Percentiles rank a stretch among this genome's conserved stretches.
phyloP scores from a whole-genome alignment of 1,140 invertebrate genomes.

The Cepaea nemoralis region DNA sequence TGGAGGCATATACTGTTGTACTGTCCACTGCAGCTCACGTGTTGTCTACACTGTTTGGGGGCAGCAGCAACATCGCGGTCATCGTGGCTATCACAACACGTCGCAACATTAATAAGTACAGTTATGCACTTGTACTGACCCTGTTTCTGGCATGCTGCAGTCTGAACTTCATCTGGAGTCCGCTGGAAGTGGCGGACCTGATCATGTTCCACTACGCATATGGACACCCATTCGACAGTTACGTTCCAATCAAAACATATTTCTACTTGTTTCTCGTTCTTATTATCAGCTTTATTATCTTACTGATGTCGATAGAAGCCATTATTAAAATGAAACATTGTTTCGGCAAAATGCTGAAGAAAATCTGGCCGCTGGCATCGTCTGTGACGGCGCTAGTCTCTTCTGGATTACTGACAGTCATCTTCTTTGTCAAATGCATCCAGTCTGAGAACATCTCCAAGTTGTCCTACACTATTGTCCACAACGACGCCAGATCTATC shows the following conservation, averaged over 20 bases:
- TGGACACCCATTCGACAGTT: constrained; percentile 36
- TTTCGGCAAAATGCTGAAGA: constrained; percentile 12
- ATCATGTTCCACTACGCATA: constrained; percentile 53
- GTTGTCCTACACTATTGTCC: not conserved
- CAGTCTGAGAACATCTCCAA: not conserved
- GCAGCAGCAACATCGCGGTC: constrained; percentile 56
- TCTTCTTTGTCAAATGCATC: constrained; percentile 14
- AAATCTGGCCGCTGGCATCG: constrained; percentile 34
- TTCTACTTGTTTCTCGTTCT: constrained; percentile 58
- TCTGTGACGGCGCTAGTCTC: constrained; percentile 27
- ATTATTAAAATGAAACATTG: constrained; percentile 31
- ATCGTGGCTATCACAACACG: constrained; percentile 54
- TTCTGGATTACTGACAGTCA: constrained; percentile 22
- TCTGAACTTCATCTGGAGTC: constrained; percentile 59
- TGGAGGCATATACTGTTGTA: constrained; percentile 62
- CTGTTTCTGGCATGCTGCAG: constrained; percentile 57
- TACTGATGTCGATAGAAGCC: constrained; percentile 38
- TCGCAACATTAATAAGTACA: constrained; percentile 50
- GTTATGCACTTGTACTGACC: constrained; percentile 55
- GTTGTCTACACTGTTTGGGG: constrained; percentile 56
- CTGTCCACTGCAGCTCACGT: constrained; percentile 56
- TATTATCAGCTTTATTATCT: constrained; percentile 44
- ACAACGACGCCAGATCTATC: not conserved
- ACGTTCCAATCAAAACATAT: constrained; percentile 52
- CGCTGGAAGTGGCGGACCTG: constrained; percentile 60